A percentile compares a stretch with the other conserved stretches of the same genome.
Conservation (phyloP, 2,113 vertebrate genomes). For the Menidia beryllina region DNA sequence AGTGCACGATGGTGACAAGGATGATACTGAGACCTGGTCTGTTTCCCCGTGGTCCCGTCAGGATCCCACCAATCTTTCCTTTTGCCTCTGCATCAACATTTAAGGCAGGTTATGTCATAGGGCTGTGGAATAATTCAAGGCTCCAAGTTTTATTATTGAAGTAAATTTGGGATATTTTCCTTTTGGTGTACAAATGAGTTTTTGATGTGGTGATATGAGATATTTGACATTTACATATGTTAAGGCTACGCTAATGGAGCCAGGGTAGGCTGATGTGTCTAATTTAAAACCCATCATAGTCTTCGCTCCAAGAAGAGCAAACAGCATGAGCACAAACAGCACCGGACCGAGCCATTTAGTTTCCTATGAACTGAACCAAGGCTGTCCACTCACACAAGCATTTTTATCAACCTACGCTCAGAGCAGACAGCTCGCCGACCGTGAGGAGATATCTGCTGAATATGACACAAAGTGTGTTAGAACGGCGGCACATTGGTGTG, state of each 20-base stretch:
- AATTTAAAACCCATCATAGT: background rate
- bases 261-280: background rate
- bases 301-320: no score
- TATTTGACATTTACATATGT: background rate
- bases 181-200: background rate
- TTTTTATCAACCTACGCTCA: background rate
- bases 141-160: background rate
- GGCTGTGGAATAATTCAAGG: background rate
- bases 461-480: background rate
- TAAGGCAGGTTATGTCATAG: background rate
- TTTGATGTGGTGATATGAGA: background rate
- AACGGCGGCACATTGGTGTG: no score
- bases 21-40: background rate
- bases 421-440: background rate
- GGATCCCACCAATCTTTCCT: background rate
- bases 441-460: background rate
- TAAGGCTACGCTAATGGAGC: no score
- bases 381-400: background rate
- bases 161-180: background rate
- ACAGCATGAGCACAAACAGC: background rate
- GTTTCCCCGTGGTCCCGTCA: background rate
- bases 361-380: background rate
- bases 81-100: background rate
- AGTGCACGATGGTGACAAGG: background rate
- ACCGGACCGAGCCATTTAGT: background rate